Base-by-base conservation (phyloP, 2,113 vertebrate genomes). In the Hydrolagus affinis region DNA sequence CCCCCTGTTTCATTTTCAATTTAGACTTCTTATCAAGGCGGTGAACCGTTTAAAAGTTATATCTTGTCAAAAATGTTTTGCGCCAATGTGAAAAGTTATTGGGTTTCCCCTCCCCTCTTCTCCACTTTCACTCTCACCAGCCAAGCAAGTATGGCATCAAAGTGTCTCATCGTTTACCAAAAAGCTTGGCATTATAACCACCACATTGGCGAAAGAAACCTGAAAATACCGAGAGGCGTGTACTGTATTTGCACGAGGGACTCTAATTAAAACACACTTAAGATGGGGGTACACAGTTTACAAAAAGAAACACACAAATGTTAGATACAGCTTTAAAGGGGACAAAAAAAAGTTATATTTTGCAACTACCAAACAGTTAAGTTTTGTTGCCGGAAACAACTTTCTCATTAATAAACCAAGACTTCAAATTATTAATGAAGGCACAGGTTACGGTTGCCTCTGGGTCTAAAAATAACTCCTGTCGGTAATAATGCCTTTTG, bases 351-450 rank as follows among this genome's bases (percentile, higher is more conserved):
- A 44, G 44, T 44, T 44, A 44, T 6, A 74, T 32, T 28, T 74
- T 68, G 30, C 78, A 66, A 32, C 78, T 30, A 10, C 62, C 28
- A 59, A 66, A 66, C 25, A 68, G 28, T 19, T 11, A 68, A 4
- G 11, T 83, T 66, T 30, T 83, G 17, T 83, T 83, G 62, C 60
- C 14, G 62, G 25, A 62, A 83, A 83, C 78, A 83, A 30, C 78
- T 30, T 30, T 32, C 78, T 28, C 62, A 83, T 83, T 83, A 83
- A 83, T 83, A 83, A 83, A 66, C 60, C 78, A 83, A 66, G 78
- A 4, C 23, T 30, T 64, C 44, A 44, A 44, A 44, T 44, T 44
- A 44, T 44, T 44, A 44, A 44, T 44, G 44, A 44, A 66, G 78
- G 8, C 78, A 14, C 17, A 66, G 78, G 60, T 68, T 83, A 66